Percentiles rank a stretch among this genome's conserved stretches.
Conservation (phyloP, 2,888 invertebrate genomes). For the Clusia tigrina region DNA sequence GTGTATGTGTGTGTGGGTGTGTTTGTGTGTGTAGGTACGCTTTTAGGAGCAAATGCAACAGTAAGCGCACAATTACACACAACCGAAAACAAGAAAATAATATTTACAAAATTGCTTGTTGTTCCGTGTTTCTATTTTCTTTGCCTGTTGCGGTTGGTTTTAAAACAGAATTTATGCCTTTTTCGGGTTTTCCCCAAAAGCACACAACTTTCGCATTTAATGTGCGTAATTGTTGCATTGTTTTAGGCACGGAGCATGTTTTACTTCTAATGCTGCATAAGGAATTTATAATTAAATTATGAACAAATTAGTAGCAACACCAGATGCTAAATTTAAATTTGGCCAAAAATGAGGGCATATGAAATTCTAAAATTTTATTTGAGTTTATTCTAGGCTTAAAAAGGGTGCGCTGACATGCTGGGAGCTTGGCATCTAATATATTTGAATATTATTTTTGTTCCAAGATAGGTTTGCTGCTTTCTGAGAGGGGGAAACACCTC, state of each 20-base stretch:
- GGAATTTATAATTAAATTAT: too few relatives aligned
- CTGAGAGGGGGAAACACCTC: too few relatives aligned
- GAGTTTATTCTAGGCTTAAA: too few relatives aligned
- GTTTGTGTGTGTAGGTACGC: conserved; percentile 9
- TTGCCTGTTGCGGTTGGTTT: conserved; percentile 19
- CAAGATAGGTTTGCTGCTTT: too few relatives aligned
- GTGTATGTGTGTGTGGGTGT: not conserved
- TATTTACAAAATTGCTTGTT: conserved; percentile 8
- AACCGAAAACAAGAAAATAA: not conserved
- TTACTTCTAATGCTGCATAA: too few relatives aligned
- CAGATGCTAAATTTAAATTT: too few relatives aligned
- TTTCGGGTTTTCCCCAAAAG: not conserved
- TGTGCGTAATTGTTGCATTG: conserved; percentile 17
- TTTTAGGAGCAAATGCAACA: conserved; percentile 13
- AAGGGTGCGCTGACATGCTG: too few relatives aligned
- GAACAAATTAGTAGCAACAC: too few relatives aligned
- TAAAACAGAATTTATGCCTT: conserved; percentile 17
- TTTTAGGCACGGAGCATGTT: conserved; percentile 26
- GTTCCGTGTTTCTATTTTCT: conserved; percentile 23
- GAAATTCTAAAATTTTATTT: too few relatives aligned
- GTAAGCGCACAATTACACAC: not conserved
- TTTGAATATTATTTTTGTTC: too few relatives aligned
- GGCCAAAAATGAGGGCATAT: too few relatives aligned
- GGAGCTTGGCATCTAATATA: too few relatives aligned
- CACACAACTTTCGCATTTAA: not conserved